phyloP scores from a whole-genome alignment of 2,888 invertebrate species.

The Rhagonycha fulva region DNA sequence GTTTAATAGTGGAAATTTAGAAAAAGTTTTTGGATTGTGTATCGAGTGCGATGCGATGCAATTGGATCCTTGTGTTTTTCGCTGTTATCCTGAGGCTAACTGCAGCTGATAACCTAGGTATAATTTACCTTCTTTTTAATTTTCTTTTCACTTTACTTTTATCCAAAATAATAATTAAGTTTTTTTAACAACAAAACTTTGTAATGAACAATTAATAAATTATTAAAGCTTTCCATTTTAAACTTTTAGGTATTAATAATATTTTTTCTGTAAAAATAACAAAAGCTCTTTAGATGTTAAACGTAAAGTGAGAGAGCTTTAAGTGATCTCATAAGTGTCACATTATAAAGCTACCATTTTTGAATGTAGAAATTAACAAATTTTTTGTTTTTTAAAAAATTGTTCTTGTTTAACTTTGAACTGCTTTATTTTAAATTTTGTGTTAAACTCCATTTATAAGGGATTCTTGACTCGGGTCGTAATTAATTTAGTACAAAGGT shows the following conservation, averaged over 20 bases:
- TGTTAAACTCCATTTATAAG: background rate
- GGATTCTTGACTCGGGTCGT: background rate
- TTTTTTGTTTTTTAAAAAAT: background rate
- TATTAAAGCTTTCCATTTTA: background rate
- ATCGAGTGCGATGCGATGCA: constrained; percentile 22
- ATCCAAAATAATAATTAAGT: background rate
- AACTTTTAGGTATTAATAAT: background rate
- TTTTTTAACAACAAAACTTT: background rate
- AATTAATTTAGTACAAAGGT: background rate
- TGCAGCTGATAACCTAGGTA: constrained; percentile 27
- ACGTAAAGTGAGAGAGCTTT: background rate
- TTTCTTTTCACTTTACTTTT: background rate
- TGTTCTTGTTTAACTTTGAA: background rate
- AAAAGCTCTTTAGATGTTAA: background rate
- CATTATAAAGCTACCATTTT: background rate
- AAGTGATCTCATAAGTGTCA: background rate
- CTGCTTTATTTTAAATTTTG: background rate
- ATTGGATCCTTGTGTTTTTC: constrained; percentile 23
- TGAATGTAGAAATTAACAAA: background rate
- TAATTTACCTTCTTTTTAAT: background rate
- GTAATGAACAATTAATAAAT: background rate
- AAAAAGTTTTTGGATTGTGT: constrained; percentile 23
- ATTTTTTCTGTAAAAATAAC: background rate
- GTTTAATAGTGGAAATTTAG: constrained; percentile 13
- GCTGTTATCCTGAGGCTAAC: constrained; percentile 17